Conservation (phyloP, 1,140 invertebrate species). For the Pseudomyrmex dendroicus region DNA sequence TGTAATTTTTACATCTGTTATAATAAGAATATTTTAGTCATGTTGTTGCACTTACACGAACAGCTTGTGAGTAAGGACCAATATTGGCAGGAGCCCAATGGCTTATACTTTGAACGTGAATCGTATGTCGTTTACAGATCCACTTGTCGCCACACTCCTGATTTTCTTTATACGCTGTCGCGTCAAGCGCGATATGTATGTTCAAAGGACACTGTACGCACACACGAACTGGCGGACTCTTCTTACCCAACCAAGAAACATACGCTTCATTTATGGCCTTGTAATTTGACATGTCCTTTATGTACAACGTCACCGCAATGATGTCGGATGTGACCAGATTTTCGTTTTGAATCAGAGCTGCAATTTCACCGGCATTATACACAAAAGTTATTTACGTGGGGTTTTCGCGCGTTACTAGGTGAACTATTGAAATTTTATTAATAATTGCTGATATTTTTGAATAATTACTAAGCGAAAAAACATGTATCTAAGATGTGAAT, state of each 20-base stretch:
- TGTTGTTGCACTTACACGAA: slow-evolving; percentile 87
- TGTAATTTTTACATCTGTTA: background rate
- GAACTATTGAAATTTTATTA: background rate
- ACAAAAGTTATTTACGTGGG: background rate
- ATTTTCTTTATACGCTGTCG: slow-evolving; percentile 87
- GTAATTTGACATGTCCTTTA: slow-evolving; percentile 93
- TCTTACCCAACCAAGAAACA: slow-evolving; percentile 89
- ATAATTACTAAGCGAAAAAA: slow-evolving; percentile 52
- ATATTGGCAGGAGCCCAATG: slow-evolving; percentile 98
- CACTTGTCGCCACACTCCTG: slow-evolving; percentile 79
- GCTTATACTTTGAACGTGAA: slow-evolving; percentile 97
- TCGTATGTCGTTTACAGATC: slow-evolving; percentile 87
- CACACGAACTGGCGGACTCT: slow-evolving; percentile 94
- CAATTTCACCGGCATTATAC: background rate
- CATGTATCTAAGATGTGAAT: slow-evolving; percentile 73
- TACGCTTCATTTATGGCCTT: slow-evolving; percentile 92
- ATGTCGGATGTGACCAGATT: slow-evolving; percentile 88
- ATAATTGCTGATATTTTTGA: slow-evolving; percentile 54
- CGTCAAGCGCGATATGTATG: slow-evolving; percentile 92
- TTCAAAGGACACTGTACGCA: slow-evolving; percentile 94
- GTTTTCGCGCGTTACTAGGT: background rate
- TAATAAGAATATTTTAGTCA: slow-evolving; percentile 1
- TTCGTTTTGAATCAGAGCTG: slow-evolving; percentile 87
- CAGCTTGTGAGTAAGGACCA: slow-evolving; percentile 97
- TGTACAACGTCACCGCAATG: slow-evolving; percentile 92